Evolutionary conservation across 37 sponge, comb jelly and placozoan species (phyloP).

Genomic region (Chondrilla cf. caribensis): DNA sequence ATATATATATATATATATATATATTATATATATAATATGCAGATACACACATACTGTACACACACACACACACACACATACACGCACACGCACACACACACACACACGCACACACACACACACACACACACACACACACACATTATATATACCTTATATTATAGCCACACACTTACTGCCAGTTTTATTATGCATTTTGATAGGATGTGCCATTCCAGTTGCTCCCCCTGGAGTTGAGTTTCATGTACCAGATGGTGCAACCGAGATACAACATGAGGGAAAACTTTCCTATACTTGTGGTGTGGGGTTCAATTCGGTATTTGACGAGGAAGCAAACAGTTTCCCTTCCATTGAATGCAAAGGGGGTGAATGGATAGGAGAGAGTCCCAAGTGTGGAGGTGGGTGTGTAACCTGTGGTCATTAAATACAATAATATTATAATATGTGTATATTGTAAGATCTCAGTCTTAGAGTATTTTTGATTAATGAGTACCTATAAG

Average conservation of each 20-base stretch:
- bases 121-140: too few relatives aligned
- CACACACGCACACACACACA: neutral
- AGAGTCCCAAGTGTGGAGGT: constrained; percentile 5
- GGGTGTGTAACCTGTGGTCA: neutral
- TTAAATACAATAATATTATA: too few relatives aligned
- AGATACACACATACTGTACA: too few relatives aligned
- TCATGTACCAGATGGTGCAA: neutral
- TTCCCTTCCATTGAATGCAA: constrained; percentile 7
- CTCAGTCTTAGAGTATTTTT: too few relatives aligned
- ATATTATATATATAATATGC: too few relatives aligned
- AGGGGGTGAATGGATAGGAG: constrained; percentile 6
- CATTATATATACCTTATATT: too few relatives aligned
- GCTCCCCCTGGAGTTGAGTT: neutral
- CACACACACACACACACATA: too few relatives aligned
- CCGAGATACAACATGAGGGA: neutral
- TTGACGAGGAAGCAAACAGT: neutral
- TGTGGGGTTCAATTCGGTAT: neutral
- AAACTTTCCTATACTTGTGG: neutral
- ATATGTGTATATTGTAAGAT: too few relatives aligned
- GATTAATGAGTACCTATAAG: too few relatives aligned
- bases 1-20: too few relatives aligned
- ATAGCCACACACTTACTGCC: neutral
- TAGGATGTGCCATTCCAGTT: neutral
- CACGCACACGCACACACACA: constrained; percentile 41
- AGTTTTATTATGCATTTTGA: too few relatives aligned